phyloP scores from a whole-genome alignment of 2,797 vertebrate genomes.

The Gobionotothen gibberifrons region DNA sequence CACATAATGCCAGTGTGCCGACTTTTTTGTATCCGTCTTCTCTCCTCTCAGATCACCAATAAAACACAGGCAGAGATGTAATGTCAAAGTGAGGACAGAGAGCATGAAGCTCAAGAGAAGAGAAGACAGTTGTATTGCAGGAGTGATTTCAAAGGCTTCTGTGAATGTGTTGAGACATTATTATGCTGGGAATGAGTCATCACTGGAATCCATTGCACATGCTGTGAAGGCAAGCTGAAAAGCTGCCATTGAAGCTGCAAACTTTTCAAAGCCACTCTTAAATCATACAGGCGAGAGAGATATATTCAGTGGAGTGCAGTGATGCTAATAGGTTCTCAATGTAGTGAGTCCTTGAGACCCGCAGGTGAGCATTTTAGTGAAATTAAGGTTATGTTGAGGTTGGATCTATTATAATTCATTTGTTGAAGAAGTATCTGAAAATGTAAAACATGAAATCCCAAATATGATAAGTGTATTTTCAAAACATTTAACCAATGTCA shows the following conservation, averaged over 20 bases:
- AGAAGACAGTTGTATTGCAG: conserved; percentile 28
- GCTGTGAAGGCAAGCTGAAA: conserved; percentile 13
- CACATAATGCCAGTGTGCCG: conserved; percentile 11
- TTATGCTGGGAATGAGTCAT: conserved; percentile 48
- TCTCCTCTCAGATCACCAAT: neutral
- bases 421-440: too few relatives aligned
- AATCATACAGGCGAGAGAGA: conserved; percentile 7
- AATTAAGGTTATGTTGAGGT: too few relatives aligned
- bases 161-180: conserved; percentile 29
- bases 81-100: conserved; percentile 8
- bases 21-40: conserved; percentile 40
- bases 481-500: too few relatives aligned
- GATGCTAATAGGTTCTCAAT: too few relatives aligned
- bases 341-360: too few relatives aligned
- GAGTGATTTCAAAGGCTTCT: conserved; percentile 29
- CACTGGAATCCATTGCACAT: conserved; percentile 21
- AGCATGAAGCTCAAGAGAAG: conserved; percentile 32
- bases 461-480: too few relatives aligned
- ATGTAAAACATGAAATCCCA: too few relatives aligned
- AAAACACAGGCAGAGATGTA: conserved; percentile 13
- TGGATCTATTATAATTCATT: too few relatives aligned
- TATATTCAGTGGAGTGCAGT: neutral
- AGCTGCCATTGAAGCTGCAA: conserved; percentile 5
- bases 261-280: conserved; percentile 30
- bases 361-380: too few relatives aligned